phyloP scores from a whole-genome alignment of 2,113 vertebrate species.

The Chinchilla lanigera region DNA sequence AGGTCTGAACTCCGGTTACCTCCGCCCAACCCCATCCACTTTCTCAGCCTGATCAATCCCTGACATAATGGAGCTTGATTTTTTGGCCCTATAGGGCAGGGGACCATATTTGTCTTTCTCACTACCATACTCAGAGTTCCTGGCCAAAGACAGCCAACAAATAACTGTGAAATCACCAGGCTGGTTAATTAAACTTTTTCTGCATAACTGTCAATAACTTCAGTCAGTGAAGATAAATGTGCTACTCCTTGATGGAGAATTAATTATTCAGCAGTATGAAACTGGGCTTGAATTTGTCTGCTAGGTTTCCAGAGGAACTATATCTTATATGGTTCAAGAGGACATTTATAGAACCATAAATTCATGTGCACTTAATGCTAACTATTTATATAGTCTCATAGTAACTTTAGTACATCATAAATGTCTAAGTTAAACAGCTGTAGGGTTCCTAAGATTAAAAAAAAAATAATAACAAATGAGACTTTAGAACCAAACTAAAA shows the following conservation, averaged over 20 bases:
- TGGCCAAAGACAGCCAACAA: neutral
- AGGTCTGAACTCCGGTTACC: neutral
- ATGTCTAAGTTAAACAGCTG: constrained; percentile 56
- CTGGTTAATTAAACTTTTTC: neutral
- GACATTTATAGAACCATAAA: constrained; percentile 62
- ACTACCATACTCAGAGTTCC: neutral
- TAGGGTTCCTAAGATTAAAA: neutral
- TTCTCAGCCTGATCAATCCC: neutral
- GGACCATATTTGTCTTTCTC: neutral
- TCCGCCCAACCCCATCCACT: neutral
- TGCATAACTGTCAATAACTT: neutral
- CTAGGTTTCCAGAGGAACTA: neutral
- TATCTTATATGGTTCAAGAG: neutral
- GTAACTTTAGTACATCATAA: constrained; percentile 59
- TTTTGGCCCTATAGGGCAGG: accelerated
- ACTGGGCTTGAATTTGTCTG: constrained; percentile 23
- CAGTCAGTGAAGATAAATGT: neutral
- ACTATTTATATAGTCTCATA: constrained; percentile 23
- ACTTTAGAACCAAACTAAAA: constrained; percentile 64
- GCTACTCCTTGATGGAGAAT: neutral
- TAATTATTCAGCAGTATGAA: neutral
- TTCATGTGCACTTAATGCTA: constrained; percentile 45
- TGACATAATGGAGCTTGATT: accelerated
- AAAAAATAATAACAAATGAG: neutral
- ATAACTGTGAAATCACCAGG: neutral